Evolutionary conservation across 2,113 vertebrate genomes (phyloP).

Genomic region (Antechinus stuartii): DNA sequence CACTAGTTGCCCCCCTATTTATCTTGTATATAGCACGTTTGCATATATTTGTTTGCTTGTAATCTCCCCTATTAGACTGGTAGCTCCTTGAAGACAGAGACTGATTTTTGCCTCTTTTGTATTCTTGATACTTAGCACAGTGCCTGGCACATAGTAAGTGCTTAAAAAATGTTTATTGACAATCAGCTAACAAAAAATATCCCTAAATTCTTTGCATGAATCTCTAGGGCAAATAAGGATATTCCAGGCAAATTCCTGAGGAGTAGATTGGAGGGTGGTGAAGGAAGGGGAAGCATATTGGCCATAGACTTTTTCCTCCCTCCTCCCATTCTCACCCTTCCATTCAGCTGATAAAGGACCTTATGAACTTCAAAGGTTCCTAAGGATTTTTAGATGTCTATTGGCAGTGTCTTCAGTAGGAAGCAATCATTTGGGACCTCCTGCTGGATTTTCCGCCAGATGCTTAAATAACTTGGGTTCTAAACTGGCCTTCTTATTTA

Average conservation of each 20-base stretch:
- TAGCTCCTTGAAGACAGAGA: too few relatives aligned
- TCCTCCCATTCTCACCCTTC: neutral
- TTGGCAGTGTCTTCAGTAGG: neutral
- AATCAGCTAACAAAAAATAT: neutral
- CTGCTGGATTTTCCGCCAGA: neutral
- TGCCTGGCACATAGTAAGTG: neutral
- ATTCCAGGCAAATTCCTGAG: neutral
- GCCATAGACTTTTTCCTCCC: neutral
- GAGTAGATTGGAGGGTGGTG: neutral
- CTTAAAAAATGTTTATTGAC: neutral
- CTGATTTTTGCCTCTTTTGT: neutral
- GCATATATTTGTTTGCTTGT: too few relatives aligned
- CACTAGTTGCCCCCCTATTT: too few relatives aligned
- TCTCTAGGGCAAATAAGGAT: neutral
- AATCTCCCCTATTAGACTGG: too few relatives aligned
- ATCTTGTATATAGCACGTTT: too few relatives aligned
- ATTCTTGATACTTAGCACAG: neutral
- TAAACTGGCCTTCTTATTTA: neutral
- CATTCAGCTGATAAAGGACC: neutral
- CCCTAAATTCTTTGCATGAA: neutral
- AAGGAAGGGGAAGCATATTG: neutral
- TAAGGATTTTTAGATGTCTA: neutral
- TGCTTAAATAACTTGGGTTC: neutral
- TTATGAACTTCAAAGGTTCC: neutral
- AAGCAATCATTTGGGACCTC: neutral